Conservation (phyloP, 2,113 vertebrate genomes). For the Chiloscyllium plagiosum region DNA sequence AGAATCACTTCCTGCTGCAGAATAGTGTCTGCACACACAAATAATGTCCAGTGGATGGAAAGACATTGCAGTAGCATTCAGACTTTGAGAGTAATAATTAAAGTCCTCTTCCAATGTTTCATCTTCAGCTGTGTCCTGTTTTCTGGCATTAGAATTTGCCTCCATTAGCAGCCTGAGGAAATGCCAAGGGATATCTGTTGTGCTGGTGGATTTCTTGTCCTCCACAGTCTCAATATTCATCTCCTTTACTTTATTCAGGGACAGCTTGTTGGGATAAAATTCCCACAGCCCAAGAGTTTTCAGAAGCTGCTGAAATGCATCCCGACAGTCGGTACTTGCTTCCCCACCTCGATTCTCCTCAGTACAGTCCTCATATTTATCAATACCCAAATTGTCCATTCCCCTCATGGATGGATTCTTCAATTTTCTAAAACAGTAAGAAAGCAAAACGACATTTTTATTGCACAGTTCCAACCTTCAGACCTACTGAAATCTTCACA, state of each 20-base stretch:
- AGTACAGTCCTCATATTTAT: background rate
- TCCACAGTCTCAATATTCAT: background rate
- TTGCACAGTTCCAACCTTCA: too few relatives aligned
- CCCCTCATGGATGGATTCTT: background rate
- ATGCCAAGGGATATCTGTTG: background rate
- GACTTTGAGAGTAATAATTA: background rate
- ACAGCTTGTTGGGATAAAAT: background rate
- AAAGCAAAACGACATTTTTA: too few relatives aligned
- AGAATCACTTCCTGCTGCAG: conserved; percentile 10
- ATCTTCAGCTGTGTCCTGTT: too few relatives aligned
- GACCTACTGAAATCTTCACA: too few relatives aligned
- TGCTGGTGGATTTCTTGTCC: background rate
- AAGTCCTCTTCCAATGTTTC: background rate
- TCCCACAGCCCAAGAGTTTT: background rate
- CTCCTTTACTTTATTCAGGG: background rate
- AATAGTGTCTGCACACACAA: conserved; percentile 4
- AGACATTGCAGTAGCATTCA: background rate
- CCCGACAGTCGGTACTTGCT: too few relatives aligned
- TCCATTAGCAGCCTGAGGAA: background rate
- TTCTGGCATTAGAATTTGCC: background rate
- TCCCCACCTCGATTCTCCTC: too few relatives aligned
- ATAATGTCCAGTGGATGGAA: conserved; percentile 22
- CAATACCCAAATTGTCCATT: background rate
- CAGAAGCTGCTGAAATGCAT: background rate
- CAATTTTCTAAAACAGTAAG: background rate